Evolutionary conservation across 2,113 vertebrate species (phyloP), one percentile per base, ranked within the genome.

Genomic region (Phyllostomus discolor): DNA sequence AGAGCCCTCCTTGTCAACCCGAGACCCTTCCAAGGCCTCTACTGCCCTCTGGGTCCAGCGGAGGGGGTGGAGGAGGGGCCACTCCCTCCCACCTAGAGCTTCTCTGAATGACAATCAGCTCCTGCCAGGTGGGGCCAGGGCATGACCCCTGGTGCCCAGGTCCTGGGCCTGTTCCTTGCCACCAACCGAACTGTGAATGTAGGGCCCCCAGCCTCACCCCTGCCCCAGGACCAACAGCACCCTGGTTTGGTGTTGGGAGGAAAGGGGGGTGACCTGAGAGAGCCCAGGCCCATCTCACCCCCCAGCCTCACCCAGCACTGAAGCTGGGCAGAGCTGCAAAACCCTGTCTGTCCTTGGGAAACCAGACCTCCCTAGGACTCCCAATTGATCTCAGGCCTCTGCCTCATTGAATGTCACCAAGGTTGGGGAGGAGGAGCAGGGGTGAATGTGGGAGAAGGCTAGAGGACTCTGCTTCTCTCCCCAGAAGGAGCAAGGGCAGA

Each of bases 81-180:
- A 6, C 26, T 81, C 59, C 92, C 22, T 95, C 92, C 92, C 91
- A 92, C 93, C 88, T 76, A 94, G 94, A 96, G 97, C 95, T 96
- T 96, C 94, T 97, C 95, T 19, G 85, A 97, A 96, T 96, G 97
- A 98, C 97, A 98, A 98, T 98, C 97, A 96, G 95, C 96, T 97
- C 64, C 17, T 81, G 94, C 91, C 82, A 94, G 94, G 72, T 88
- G 95, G 96, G 95, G 78, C 88, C 88, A 85, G 92, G 87, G 72
- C 64, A 24, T 46, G 48, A 84, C 33, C 50, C 84, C 82, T 57
- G 70, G 66, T 88, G 90, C 93, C 95, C 62, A 22, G 0, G n/a
- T 6, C 75, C 66, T 78, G 80, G 91, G 72, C 75, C 46, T 93
- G 90, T 31, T 97, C 72, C 96, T 96, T 96, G 94, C 91, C 91